phyloP scores from a whole-genome alignment of 2,888 invertebrate genomes.

The Hedya salicella region DNA sequence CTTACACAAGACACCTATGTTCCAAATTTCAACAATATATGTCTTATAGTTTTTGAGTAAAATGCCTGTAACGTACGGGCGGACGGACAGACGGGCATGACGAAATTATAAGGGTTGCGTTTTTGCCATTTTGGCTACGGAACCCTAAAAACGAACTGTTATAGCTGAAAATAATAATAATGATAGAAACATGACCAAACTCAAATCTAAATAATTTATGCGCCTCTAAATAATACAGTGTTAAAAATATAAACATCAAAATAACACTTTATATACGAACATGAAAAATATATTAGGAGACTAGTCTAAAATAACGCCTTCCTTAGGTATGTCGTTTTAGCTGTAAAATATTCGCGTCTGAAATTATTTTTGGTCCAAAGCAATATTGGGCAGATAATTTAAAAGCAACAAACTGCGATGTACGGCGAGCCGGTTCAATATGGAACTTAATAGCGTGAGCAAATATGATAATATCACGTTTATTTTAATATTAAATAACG shows the following conservation, averaged over 20 bases:
- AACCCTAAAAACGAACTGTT: too few relatives aligned
- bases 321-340: not conserved
- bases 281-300: not conserved
- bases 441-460: constrained; percentile 5
- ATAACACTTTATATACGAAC: not conserved
- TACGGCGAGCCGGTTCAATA: constrained; percentile 8
- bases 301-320: not conserved
- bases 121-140: too few relatives aligned
- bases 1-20: too few relatives aligned
- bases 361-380: constrained; percentile 11
- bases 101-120: too few relatives aligned
- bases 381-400: constrained; percentile 24
- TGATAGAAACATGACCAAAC: too few relatives aligned
- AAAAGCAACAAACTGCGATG: constrained; percentile 21
- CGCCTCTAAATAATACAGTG: not conserved
- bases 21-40: too few relatives aligned
- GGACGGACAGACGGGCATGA: too few relatives aligned
- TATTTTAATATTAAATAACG: not conserved
- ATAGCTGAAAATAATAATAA: too few relatives aligned
- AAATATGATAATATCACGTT: not conserved
- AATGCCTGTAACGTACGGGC: too few relatives aligned
- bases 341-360: constrained; percentile 5
- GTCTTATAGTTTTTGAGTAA: too few relatives aligned
- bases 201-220: too few relatives aligned
- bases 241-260: not conserved